phyloP scores from a whole-genome alignment of 1,140 invertebrate species.

The Eriocheir sinensis region DNA sequence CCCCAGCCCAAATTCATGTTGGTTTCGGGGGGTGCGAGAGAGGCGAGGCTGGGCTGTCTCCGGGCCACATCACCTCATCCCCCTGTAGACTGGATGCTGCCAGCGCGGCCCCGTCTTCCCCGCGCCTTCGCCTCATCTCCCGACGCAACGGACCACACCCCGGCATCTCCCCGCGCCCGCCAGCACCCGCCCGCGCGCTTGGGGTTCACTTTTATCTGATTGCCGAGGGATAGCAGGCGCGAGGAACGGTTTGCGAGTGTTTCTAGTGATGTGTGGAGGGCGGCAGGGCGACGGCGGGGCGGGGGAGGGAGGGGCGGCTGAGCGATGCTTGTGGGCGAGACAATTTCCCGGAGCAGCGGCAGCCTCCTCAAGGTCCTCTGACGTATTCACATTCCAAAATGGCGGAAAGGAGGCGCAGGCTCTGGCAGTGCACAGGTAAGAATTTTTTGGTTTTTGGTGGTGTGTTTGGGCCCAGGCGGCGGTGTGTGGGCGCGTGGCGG shows the following conservation, averaged over 20 bases:
- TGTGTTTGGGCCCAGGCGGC: slow-evolving; percentile 48
- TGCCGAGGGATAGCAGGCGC: neutral
- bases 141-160: slow-evolving; percentile 33
- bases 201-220: neutral
- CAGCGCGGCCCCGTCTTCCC: neutral
- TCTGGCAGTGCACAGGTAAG: slow-evolving; percentile 67
- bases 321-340: slow-evolving; percentile 44
- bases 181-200: neutral
- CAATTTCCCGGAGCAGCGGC: slow-evolving; percentile 56
- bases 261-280: neutral
- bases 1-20: slow-evolving; percentile 28
- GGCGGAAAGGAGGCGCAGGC: slow-evolving; percentile 62
- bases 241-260: neutral
- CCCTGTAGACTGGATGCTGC: slow-evolving; percentile 65
- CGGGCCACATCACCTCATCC: slow-evolving; percentile 69
- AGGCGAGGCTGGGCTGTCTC: slow-evolving; percentile 63
- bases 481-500: neutral
- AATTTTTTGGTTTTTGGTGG: slow-evolving; percentile 63
- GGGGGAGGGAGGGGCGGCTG: slow-evolving; percentile 42
- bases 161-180: neutral
- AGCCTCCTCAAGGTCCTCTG: slow-evolving; percentile 69
- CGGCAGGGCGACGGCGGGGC: neutral
- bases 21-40: slow-evolving; percentile 2
- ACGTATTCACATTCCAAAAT: slow-evolving; percentile 73
- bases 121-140: slow-evolving; percentile 4